Conservation (phyloP, 2,888 invertebrate genomes). For the Drosophila merina region DNA sequence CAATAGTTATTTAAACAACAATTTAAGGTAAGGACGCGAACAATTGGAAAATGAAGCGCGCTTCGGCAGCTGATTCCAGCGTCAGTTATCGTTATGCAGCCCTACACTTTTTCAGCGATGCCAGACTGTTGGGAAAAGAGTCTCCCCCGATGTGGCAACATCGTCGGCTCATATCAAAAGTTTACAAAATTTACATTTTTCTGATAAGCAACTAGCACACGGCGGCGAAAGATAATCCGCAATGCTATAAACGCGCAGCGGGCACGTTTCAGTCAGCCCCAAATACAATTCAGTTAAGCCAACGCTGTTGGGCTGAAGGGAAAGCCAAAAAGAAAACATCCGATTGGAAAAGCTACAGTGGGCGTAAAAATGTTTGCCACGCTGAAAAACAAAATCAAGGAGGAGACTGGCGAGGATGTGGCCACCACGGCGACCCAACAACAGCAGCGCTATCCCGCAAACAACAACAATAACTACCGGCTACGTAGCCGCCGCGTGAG, state of each 20-base stretch:
- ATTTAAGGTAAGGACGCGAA: conserved; percentile 26
- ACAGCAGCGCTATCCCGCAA: conserved; percentile 53
- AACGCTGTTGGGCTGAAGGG: conserved; percentile 6
- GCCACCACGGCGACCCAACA: conserved; percentile 67
- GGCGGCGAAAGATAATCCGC: conserved; percentile 22
- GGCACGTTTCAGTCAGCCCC: conserved; percentile 35
- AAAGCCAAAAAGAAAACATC: conserved; percentile 7
- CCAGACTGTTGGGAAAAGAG: conserved; percentile 32
- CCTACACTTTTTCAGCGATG: conserved; percentile 1
- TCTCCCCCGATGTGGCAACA: conserved; percentile 48
- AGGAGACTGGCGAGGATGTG: conserved; percentile 93
- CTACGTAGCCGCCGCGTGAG: conserved; percentile 82
- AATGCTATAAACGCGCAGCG: conserved; percentile 56
- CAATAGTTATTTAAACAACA: conserved; percentile 23
- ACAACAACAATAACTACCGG: conserved; percentile 79
- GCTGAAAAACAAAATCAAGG: conserved; percentile 94
- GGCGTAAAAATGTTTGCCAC: conserved; percentile 90
- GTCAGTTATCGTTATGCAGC: conserved; percentile 51
- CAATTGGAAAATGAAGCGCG: conserved; percentile 65
- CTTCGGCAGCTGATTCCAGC: conserved; percentile 69
- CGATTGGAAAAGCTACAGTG: conserved; percentile 15
- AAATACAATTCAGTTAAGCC: conserved; percentile 15
- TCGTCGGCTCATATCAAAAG: conserved; percentile 38
- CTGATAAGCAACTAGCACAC: conserved; percentile 61
- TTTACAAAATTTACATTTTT: conserved; percentile 72